These are phyloP conservation scores for Myocastor coypus DNA, from an alignment of 2,113 vertebrate genomes.

Conservation along the genomic window DNA sequence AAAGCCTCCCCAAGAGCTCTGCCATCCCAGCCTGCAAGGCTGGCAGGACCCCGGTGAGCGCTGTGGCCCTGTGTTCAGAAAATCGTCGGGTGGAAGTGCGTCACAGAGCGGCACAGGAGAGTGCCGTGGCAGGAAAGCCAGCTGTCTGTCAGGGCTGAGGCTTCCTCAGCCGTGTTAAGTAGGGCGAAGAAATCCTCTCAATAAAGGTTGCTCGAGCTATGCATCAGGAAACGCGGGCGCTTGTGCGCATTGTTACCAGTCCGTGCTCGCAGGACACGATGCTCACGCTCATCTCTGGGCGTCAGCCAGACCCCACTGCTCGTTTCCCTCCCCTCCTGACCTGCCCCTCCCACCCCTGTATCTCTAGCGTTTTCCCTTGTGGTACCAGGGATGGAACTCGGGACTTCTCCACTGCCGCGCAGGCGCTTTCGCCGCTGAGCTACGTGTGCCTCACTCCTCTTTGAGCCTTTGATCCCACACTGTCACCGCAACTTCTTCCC, in stretches of 20 bases:
- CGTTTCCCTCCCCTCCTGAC: not conserved
- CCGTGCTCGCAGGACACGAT: not conserved
- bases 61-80: fast-evolving
- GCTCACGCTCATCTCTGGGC: not conserved
- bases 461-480: not conserved
- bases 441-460: not conserved
- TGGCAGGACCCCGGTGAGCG: not conserved
- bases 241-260: too few relatives aligned
- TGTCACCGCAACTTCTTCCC: not conserved
- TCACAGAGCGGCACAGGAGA: not conserved
- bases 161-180: not conserved
- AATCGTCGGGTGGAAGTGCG: not conserved
- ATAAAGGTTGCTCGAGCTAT: not conserved
- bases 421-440: too few relatives aligned
- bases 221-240: not conserved
- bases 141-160: not conserved
- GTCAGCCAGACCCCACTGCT: fast-evolving
- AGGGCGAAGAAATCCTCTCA: not conserved
- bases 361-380: too few relatives aligned
- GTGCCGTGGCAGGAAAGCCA: not conserved
- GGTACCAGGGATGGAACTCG: too few relatives aligned
- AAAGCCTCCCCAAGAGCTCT: too few relatives aligned
- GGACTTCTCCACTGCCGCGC: too few relatives aligned
- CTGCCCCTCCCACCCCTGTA: not conserved
- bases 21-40: not conserved